Base-by-base conservation (phyloP, 2,113 vertebrate species). In the Toxotes jaculatrix region DNA sequence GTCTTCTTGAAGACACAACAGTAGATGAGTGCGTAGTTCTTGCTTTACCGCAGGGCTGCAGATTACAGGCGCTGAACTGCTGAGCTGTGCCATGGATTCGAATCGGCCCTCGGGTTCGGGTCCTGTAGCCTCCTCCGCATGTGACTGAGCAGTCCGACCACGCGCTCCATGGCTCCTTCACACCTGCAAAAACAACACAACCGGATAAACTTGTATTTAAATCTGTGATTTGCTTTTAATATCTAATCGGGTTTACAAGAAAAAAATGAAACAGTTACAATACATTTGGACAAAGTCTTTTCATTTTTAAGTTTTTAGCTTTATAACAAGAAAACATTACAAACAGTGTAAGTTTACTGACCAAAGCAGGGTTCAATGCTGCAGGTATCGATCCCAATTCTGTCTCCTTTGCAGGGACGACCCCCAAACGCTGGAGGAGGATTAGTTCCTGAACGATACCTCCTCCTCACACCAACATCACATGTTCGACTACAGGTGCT, bases 61-160 rank as follows among this genome's bases (percentile, higher is more conserved):
- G 93, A 79, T 94, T 95, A 53, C 97, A 98, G 90, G 95, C 93
- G 6, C 94, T 95, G 91, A 97, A 97, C 80, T 97, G 95, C 83
- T 95, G 95, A 4, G 91, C 89, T 1, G 96, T 92, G 7, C 95
- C 94, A 2, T 94, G 92, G 13, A 82, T 72, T 2, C 74, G 77
- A 34, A 93, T 53, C 0, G 94, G 86, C 0, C 93, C 93, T 1
- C 91, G 91, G 6, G 96, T 97, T 67, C 97, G 89, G 60, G 94
- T 97, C 83, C 93, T 90, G 84, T 96, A 97, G 16, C 97, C 96
- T 0, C 96, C 96, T 2, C 97, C 96, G 10, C 97, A 98, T 5
- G 96, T 90, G 51, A 96, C 96, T 0, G 97, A 97, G 82, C 97
- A 98, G 4, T 84, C 81, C 0, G 96, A 96, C 97, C 97, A 98